Percentiles rank a stretch among this genome's conserved stretches.
Conservation (phyloP, 2,888 invertebrate genomes). For the Boloria selene region DNA sequence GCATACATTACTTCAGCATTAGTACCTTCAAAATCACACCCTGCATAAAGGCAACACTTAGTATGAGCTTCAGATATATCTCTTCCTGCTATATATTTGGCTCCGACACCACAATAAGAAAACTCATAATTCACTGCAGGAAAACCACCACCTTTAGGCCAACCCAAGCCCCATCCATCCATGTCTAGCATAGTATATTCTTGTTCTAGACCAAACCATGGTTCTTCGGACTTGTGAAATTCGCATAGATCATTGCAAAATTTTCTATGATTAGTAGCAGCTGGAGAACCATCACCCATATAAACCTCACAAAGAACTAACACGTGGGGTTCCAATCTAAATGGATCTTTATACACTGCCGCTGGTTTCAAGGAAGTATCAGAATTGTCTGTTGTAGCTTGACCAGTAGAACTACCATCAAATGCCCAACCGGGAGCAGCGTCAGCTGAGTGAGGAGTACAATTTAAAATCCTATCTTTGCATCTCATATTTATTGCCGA, state of each 20-base stretch:
- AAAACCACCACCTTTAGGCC: slow-evolving; percentile 96
- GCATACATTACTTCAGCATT: slow-evolving; percentile 99
- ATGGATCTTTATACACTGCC: slow-evolving; percentile 95
- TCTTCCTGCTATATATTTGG: slow-evolving; percentile 94
- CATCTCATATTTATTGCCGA: slow-evolving; percentile 87
- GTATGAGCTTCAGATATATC: slow-evolving; percentile 95
- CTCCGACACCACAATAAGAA: slow-evolving; percentile 96
- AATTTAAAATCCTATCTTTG: slow-evolving; percentile 86
- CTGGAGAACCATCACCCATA: slow-evolving; percentile 86
- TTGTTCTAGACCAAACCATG: slow-evolving; percentile 97
- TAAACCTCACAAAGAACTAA: slow-evolving; percentile 93
- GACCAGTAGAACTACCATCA: slow-evolving; percentile 95
- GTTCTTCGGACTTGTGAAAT: slow-evolving; percentile 85
- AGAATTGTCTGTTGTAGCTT: slow-evolving; percentile 91
- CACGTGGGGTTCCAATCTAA: slow-evolving; percentile 92
- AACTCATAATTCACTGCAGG: slow-evolving; percentile 93
- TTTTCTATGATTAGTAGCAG: slow-evolving; percentile 87
- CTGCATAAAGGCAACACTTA: slow-evolving; percentile 93
- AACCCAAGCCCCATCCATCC: slow-evolving; percentile 94
- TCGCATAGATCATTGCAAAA: slow-evolving; percentile 87
- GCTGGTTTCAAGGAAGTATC: slow-evolving; percentile 94
- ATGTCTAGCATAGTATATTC: slow-evolving; percentile 94
- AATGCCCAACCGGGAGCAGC: slow-evolving; percentile 92
- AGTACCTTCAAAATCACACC: slow-evolving; percentile 94
- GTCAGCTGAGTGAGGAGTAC: slow-evolving; percentile 81